Conservation (phyloP, 2,113 vertebrate species). For the Chloroceryle aenea region DNA sequence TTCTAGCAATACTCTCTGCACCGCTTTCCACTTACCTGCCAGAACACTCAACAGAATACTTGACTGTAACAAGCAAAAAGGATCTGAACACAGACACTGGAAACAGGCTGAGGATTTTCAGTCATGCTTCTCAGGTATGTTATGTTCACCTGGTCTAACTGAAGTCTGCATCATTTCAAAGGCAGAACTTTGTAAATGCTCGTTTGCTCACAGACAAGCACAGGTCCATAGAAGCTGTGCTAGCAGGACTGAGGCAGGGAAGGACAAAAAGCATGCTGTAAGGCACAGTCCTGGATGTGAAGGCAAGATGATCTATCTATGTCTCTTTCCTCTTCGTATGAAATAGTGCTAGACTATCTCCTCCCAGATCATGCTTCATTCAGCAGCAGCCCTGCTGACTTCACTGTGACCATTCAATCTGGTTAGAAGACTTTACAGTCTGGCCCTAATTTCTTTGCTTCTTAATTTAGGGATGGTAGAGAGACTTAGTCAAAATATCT, state of each 20-base stretch:
- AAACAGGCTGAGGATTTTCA: not conserved
- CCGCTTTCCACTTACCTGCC: not conserved
- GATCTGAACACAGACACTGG: not conserved
- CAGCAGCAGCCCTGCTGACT: slow-evolving; percentile 4
- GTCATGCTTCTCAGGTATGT: not conserved
- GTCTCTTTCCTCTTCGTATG: not conserved
- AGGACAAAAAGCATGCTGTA: not conserved
- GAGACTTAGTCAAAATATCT: slow-evolving; percentile 63
- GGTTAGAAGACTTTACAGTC: not conserved
- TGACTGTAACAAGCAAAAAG: not conserved
- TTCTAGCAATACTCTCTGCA: not conserved
- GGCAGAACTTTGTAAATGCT: not conserved
- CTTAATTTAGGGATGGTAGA: slow-evolving; percentile 1
- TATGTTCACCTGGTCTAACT: not conserved
- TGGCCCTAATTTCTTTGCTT: slow-evolving; percentile 24
- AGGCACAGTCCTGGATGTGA: not conserved
- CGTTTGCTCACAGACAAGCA: not conserved
- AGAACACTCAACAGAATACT: not conserved
- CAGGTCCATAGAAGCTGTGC: not conserved
- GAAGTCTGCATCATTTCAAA: not conserved
- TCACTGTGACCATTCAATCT: not conserved
- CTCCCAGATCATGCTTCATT: not conserved
- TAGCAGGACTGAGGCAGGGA: not conserved
- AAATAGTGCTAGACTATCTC: not conserved
- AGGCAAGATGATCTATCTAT: not conserved